Percentiles rank a stretch among this genome's conserved stretches.
Conservation (phyloP, 2,113 vertebrate genomes). For the Agapornis roseicollis region DNA sequence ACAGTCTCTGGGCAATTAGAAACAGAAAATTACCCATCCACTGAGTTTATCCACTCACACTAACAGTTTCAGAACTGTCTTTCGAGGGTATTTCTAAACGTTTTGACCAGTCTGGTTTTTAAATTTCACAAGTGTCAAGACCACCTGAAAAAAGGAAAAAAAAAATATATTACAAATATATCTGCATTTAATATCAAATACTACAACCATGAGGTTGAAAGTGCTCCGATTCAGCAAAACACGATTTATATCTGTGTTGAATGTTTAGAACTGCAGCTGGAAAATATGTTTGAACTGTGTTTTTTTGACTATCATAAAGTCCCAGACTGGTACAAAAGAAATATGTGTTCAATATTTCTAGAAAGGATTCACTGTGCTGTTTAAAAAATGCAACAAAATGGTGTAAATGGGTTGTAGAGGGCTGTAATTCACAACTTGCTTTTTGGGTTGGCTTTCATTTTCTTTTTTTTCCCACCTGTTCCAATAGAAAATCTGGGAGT, state of each 20-base stretch:
- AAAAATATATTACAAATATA: not conserved
- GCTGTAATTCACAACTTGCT: not conserved
- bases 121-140: not conserved
- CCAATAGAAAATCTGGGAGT: not conserved
- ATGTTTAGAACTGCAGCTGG: not conserved
- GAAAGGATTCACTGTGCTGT: not conserved
- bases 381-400: not conserved
- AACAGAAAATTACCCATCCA: not conserved
- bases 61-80: not conserved
- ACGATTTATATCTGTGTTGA: not conserved
- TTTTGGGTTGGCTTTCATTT: not conserved
- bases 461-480: not conserved
- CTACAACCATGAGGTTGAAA: not conserved
- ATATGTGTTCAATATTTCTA: not conserved
- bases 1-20: not conserved
- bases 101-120: not conserved
- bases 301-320: not conserved
- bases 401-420: not conserved
- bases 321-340: not conserved
- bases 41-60: not conserved
- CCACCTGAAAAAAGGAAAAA: not conserved
- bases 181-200: not conserved
- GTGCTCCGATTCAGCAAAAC: not conserved
- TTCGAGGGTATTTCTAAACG: not conserved
- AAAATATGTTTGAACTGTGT: not conserved